Evolutionary conservation across 2,888 invertebrate genomes (phyloP).

Genomic region (Cordilura impudica): DNA sequence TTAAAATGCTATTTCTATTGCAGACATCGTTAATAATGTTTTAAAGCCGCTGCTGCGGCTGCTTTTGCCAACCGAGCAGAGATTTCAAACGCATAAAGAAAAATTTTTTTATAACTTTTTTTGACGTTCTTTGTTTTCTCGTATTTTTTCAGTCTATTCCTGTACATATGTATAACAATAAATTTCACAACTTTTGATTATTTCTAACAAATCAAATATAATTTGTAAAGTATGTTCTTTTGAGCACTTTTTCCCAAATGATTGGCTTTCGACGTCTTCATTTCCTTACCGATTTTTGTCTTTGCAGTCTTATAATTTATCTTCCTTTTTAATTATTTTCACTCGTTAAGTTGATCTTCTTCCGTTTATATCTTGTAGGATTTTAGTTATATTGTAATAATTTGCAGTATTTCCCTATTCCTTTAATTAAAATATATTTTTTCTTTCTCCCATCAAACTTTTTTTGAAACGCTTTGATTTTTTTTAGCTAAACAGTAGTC

Average conservation of each 20-base stretch:
- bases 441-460: conserved; percentile 48
- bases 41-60: neutral
- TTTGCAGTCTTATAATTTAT: conserved; percentile 1
- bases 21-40: neutral
- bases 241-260: conserved; percentile 1
- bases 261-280: neutral
- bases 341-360: neutral
- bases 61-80: neutral
- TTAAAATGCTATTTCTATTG: neutral
- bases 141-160: conserved; percentile 24
- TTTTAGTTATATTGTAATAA: neutral
- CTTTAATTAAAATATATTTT: conserved; percentile 25
- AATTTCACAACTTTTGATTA: neutral
- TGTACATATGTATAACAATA: conserved; percentile 21
- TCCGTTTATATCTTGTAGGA: neutral
- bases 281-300: conserved; percentile 48
- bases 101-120: conserved; percentile 14
- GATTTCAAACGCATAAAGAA: conserved; percentile 23
- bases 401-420: neutral
- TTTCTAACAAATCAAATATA: neutral
- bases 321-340: neutral
- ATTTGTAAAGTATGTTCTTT: neutral
- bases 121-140: conserved; percentile 10
- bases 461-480: conserved; percentile 59
- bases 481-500: conserved; percentile 58